A percentile compares a stretch with the other conserved stretches of the same genome.
phyloP scores from a whole-genome alignment of 2,888 invertebrate genomes.

The Agrochola macilenta region DNA sequence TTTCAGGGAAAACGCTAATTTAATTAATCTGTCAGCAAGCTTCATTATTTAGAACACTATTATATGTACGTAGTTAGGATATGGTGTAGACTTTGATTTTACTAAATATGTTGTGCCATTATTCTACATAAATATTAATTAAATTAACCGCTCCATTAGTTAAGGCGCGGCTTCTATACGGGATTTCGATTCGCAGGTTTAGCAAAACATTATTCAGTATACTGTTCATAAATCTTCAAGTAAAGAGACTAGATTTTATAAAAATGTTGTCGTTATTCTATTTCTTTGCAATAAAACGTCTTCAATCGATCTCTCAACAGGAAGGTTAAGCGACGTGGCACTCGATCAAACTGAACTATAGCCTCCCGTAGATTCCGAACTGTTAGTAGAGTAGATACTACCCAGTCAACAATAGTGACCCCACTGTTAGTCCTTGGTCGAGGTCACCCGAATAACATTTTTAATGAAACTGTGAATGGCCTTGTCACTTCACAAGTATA shows the following conservation, averaged over 20 bases:
- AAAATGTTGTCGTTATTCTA: slow-evolving; percentile 6
- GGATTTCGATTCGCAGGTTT: background rate
- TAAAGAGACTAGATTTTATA: background rate
- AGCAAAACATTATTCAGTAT: background rate
- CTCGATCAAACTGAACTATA: slow-evolving; percentile 37
- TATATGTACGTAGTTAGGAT: background rate
- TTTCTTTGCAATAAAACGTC: slow-evolving; percentile 20
- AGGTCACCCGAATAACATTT: slow-evolving; percentile 42
- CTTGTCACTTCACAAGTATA: slow-evolving; percentile 37
- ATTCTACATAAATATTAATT: background rate
- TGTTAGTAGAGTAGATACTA: slow-evolving; percentile 27
- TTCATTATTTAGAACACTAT: background rate
- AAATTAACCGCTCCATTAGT: background rate
- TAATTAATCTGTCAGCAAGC: background rate
- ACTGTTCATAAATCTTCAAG: slow-evolving; percentile 4
- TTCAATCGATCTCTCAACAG: slow-evolving; percentile 31
- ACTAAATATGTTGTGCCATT: background rate
- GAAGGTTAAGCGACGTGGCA: slow-evolving; percentile 26
- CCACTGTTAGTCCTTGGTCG: slow-evolving; percentile 32
- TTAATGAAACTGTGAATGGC: slow-evolving; percentile 48
- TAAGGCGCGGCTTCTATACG: background rate
- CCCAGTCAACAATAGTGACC: slow-evolving; percentile 38
- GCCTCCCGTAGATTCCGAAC: slow-evolving; percentile 22
- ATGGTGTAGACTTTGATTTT: slow-evolving; percentile 3
- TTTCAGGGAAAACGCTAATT: slow-evolving; percentile 6